Conservation (phyloP, 1,140 invertebrate species). For the Ylistrum balloti region DNA sequence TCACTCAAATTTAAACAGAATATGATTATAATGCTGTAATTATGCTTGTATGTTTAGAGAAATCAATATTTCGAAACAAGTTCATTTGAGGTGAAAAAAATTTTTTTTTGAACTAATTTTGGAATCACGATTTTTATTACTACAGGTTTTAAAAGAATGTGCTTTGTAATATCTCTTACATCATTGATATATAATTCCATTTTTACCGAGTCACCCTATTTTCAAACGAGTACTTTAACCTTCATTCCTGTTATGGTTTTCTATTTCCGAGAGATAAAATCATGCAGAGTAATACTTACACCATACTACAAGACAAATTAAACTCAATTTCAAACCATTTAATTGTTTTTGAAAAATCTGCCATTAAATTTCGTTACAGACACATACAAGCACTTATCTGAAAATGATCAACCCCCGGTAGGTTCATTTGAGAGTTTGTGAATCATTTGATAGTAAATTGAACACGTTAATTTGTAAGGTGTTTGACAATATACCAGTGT, state of each 20-base stretch:
- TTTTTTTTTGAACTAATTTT: background rate
- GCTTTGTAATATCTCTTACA: constrained; percentile 17
- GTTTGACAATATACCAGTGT: background rate
- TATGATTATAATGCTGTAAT: no score
- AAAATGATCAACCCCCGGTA: background rate
- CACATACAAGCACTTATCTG: background rate
- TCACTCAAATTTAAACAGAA: no score
- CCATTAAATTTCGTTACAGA: background rate
- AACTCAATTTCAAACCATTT: constrained; percentile 30
- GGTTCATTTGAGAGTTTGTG: background rate
- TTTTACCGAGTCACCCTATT: constrained; percentile 16
- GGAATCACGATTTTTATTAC: constrained; percentile 1
- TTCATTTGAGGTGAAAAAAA: background rate
- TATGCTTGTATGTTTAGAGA: no score
- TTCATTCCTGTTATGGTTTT: background rate
- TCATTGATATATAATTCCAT: background rate
- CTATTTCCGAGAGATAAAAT: background rate
- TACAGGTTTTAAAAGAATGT: background rate
- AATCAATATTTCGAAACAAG: background rate
- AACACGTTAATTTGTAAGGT: background rate
- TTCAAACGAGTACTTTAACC: background rate
- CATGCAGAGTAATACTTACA: background rate
- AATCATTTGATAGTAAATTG: constrained; percentile 30
- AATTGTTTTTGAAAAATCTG: constrained; percentile 29
- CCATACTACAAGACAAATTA: background rate